Percentiles rank a stretch among this genome's conserved stretches.
Conservation (phyloP, 2,888 invertebrate species). For the Therioaphis trifolii region DNA sequence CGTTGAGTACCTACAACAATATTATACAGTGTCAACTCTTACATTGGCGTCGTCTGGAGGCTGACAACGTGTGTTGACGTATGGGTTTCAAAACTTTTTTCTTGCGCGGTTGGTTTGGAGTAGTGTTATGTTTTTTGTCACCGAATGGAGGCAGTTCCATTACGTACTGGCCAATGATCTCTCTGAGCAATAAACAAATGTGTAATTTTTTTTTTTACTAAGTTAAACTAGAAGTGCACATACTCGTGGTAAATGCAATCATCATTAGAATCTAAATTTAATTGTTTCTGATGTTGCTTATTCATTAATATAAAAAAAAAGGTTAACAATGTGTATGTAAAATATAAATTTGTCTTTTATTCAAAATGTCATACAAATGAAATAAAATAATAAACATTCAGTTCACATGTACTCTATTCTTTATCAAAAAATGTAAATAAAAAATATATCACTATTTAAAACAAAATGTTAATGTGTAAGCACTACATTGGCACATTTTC, state of each 20-base stretch:
- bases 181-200: not conserved
- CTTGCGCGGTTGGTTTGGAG: conserved; percentile 12
- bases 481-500: conserved; percentile 15
- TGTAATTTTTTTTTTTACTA: not conserved
- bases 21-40: not conserved
- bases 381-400: too few relatives aligned
- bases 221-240: not conserved
- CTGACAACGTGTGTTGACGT: conserved; percentile 38
- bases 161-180: conserved; percentile 7
- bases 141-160: conserved; percentile 25
- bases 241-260: conserved; percentile 2
- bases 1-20: too few relatives aligned
- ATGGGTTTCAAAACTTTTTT: conserved; percentile 54
- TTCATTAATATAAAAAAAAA: conserved; percentile 10
- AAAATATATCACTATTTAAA: not conserved
- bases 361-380: too few relatives aligned
- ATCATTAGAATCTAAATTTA: conserved; percentile 18
- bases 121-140: conserved; percentile 23
- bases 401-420: too few relatives aligned
- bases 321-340: too few relatives aligned
- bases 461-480: not conserved
- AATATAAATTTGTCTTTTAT: too few relatives aligned
- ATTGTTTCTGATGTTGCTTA: not conserved
- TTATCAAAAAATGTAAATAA: not conserved
- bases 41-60: conserved; percentile 47